These are phyloP conservation scores for Agrochola litura DNA, from an alignment of 2,888 invertebrate species.

Conservation along the genomic window DNA sequence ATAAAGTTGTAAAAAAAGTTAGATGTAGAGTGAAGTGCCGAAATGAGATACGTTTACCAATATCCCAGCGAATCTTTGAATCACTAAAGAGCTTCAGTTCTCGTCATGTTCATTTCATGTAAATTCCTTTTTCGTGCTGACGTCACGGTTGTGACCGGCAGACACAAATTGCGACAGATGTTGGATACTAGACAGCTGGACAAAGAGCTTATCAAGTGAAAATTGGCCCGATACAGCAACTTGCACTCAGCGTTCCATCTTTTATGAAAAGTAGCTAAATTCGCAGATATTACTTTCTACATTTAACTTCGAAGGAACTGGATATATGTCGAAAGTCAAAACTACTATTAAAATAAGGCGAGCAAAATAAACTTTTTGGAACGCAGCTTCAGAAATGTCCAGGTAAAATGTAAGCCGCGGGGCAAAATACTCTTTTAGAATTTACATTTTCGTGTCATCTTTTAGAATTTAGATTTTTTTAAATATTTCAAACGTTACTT, in stretches of 20 bases:
- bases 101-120: conserved; percentile 18
- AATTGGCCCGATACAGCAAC: conserved; percentile 40
- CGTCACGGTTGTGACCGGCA: conserved; percentile 14
- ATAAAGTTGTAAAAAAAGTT: too few relatives aligned
- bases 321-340: conserved; percentile 19
- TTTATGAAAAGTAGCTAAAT: conserved; percentile 25
- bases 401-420: background rate
- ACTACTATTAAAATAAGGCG: conserved; percentile 17
- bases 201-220: conserved; percentile 50
- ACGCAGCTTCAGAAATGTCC: background rate
- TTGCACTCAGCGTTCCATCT: conserved; percentile 26
- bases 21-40: background rate
- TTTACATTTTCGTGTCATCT: background rate
- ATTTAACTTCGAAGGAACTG: conserved; percentile 12
- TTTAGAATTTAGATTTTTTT: background rate
- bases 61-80: background rate
- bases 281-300: conserved; percentile 26
- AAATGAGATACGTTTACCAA: background rate
- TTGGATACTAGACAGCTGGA: conserved; percentile 45
- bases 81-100: background rate
- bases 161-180: conserved; percentile 48
- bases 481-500: conserved; percentile 16
- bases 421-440: conserved; percentile 2
- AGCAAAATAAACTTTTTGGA: conserved; percentile 4
- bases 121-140: conserved; percentile 34